These are phyloP conservation scores for Silurus meridionalis DNA, from an alignment of 2,113 vertebrate species.

Conservation along the genomic window DNA sequence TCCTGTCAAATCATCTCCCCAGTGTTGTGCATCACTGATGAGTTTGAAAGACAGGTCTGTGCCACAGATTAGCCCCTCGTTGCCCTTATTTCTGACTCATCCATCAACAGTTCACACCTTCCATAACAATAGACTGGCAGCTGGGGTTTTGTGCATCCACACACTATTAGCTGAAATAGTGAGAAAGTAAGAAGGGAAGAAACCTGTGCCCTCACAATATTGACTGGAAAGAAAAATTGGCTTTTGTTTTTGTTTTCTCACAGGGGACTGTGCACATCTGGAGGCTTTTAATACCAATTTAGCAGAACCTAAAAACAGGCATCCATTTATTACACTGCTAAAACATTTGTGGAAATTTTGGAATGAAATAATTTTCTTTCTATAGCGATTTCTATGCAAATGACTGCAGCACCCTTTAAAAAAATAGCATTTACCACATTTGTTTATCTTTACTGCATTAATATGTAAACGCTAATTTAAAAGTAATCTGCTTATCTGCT, in stretches of 20 bases:
- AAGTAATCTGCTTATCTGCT: background rate
- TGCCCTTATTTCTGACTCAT: conserved; percentile 43
- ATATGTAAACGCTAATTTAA: conserved; percentile 7
- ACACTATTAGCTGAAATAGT: background rate
- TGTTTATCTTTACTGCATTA: conserved; percentile 2
- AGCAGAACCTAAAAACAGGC: background rate
- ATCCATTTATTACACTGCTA: no score
- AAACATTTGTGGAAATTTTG: background rate
- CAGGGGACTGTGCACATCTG: background rate
- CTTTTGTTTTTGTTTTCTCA: background rate
- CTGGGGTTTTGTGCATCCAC: conserved; percentile 58
- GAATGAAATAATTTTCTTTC: background rate
- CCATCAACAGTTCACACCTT: conserved; percentile 64
- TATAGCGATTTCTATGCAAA: background rate
- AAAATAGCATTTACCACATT: background rate
- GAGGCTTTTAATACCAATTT: background rate
- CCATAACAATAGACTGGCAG: conserved; percentile 68
- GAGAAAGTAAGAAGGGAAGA: background rate
- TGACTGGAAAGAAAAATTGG: background rate
- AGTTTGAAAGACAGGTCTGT: background rate
- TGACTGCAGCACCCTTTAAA: background rate
- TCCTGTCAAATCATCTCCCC: background rate
- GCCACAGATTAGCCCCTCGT: conserved; percentile 28
- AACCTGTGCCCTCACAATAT: background rate
- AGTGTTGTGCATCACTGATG: background rate